Conservation (phyloP, 2,888 invertebrate species). For the Hyalella azteca region DNA sequence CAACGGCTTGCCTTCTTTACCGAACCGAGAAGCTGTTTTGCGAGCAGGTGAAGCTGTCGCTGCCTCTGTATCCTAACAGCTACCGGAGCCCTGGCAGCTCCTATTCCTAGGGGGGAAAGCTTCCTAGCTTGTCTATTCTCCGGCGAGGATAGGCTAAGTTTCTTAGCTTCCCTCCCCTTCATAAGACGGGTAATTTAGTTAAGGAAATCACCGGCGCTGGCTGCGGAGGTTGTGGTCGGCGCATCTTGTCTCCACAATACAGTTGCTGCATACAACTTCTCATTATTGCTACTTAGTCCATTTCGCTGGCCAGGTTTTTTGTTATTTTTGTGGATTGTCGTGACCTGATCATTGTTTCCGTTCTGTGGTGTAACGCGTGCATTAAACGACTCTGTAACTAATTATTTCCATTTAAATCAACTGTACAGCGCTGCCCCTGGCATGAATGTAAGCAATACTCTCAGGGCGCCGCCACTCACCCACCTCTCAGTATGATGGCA, state of each 20-base stretch:
- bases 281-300: slow-evolving; percentile 6
- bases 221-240: slow-evolving; percentile 1
- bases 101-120: slow-evolving; percentile 30
- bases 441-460: no score
- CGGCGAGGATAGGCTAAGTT: no score
- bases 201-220: background rate
- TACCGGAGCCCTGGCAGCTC: background rate
- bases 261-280: background rate
- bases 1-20: background rate
- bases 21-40: background rate
- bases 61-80: slow-evolving; percentile 13
- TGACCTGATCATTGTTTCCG: background rate
- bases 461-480: background rate
- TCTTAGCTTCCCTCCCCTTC: background rate
- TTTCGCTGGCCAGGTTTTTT: slow-evolving; percentile 32
- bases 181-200: slow-evolving; percentile 29
- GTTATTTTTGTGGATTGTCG: slow-evolving; percentile 18
- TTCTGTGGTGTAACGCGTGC: background rate
- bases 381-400: background rate
- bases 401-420: background rate
- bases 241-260: background rate
- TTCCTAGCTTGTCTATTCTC: slow-evolving; percentile 11
- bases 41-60: background rate
- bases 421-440: background rate
- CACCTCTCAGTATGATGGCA: slow-evolving; percentile 6